A percentile compares a stretch with the other conserved stretches of the same genome.
Evolutionary conservation across 2,797 vertebrate species (phyloP).

Genomic region (Enteromius treurensis): DNA sequence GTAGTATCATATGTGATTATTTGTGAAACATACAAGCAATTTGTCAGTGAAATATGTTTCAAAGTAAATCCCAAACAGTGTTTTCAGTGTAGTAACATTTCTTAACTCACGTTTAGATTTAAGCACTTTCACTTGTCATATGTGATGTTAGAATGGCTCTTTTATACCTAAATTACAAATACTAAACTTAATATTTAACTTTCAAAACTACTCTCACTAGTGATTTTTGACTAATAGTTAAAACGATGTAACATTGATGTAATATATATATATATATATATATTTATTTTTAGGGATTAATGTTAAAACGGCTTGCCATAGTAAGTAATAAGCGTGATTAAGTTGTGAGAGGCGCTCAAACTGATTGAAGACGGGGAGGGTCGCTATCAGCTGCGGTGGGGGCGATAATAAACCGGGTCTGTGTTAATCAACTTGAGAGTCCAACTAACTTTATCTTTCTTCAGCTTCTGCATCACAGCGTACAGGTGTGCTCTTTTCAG

Average conservation of each 20-base stretch:
- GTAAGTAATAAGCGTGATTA: no score
- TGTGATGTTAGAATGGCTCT: neutral
- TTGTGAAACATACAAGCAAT: neutral
- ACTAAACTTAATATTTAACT: neutral
- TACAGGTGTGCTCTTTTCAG: neutral
- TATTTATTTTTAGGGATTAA: neutral
- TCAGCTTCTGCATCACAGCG: neutral
- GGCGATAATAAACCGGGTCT: neutral
- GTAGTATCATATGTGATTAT: no score
- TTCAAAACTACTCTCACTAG: neutral
- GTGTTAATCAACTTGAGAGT: neutral
- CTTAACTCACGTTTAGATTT: neutral
- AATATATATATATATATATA: neutral
- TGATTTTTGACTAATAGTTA: neutral
- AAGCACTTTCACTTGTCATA: neutral
- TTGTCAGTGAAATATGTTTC: neutral
- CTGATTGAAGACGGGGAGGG: conserved; percentile 3
- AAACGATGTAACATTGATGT: neutral
- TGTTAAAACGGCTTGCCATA: neutral
- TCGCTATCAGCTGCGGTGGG: neutral
- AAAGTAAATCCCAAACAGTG: neutral
- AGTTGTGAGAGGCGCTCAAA: neutral
- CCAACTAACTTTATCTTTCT: neutral
- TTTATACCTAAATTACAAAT: neutral
- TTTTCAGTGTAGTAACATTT: neutral